phyloP scores from a whole-genome alignment of 2,797 vertebrate species.

The Oreonectes daqikongensis region DNA sequence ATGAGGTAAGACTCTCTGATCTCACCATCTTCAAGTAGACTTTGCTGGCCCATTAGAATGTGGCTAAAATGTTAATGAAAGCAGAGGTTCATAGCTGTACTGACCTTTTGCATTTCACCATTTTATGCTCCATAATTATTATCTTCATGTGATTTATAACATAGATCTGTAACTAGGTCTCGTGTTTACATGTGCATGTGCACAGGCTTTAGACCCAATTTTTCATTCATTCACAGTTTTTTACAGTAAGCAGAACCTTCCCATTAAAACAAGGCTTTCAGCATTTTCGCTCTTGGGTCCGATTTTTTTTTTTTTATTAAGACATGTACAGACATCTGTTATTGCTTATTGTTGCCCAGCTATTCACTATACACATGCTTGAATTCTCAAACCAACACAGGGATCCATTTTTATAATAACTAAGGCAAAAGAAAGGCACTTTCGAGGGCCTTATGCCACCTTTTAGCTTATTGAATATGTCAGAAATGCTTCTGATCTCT shows the following conservation, averaged over 20 bases:
- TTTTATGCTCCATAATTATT: not conserved
- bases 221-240: not conserved
- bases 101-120: not conserved
- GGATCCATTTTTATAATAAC: not conserved
- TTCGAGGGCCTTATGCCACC: not conserved
- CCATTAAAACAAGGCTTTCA: not conserved
- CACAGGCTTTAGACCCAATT: not conserved
- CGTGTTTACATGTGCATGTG: not conserved
- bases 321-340: not conserved
- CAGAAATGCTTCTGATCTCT: not conserved
- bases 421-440: not conserved
- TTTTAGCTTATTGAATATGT: not conserved
- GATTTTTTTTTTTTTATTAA: too few relatives aligned
- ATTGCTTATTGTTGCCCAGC: not conserved
- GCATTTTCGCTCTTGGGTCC: not conserved
- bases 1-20: conserved; percentile 79
- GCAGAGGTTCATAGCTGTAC: not conserved
- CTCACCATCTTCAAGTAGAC: not conserved
- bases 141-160: not conserved
- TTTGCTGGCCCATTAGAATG: not conserved
- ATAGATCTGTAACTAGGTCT: not conserved
- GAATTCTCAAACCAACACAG: not conserved
- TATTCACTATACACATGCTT: not conserved
- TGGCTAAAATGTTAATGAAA: not conserved
- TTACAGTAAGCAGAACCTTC: not conserved